These are phyloP conservation scores for Pao palembangensis DNA, from an alignment of 2,113 vertebrate genomes.

Conservation along the genomic window DNA sequence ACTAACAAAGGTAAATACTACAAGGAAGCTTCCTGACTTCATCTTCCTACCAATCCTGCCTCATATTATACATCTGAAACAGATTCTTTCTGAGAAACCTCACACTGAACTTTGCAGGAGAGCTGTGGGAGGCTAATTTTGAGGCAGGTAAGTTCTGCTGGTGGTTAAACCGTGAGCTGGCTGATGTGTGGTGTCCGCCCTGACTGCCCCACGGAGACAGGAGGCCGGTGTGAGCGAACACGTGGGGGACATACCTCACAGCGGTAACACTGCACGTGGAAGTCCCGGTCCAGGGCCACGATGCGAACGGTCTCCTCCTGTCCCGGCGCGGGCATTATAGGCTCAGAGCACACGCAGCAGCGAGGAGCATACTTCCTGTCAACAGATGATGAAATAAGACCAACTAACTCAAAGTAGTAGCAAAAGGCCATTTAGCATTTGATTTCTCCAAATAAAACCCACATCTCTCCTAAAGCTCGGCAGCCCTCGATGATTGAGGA, in stretches of 20 bases:
- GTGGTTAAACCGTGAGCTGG: conserved; percentile 25
- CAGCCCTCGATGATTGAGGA: too few species aligned
- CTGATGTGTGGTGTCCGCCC: conserved; percentile 17
- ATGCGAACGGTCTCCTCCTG: conserved; percentile 98
- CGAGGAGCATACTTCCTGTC: conserved; percentile 95
- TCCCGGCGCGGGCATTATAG: conserved; percentile 94
- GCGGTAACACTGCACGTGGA: conserved; percentile 97
- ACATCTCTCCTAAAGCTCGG: too few species aligned
- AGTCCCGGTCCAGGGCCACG: conserved; percentile 95
- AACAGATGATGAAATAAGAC: conserved; percentile 1
- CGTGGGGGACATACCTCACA: conserved; percentile 86
- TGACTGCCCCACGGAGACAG: too few species aligned
- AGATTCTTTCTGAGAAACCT: not conserved
- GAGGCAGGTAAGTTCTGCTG: conserved; percentile 26
- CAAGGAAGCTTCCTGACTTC: too few species aligned
- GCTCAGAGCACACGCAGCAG: conserved; percentile 93
- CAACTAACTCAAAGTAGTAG: not conserved
- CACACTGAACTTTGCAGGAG: conserved; percentile 43
- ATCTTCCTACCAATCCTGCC: too few species aligned
- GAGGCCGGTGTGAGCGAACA: too few species aligned
- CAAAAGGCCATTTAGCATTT: not conserved
- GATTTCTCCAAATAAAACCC: too few species aligned
- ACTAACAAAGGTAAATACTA: not conserved
- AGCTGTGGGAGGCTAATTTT: conserved; percentile 37
- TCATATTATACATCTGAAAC: too few species aligned